Conservation (phyloP, 2,113 vertebrate genomes). For the Cochlearius cochlearius region DNA sequence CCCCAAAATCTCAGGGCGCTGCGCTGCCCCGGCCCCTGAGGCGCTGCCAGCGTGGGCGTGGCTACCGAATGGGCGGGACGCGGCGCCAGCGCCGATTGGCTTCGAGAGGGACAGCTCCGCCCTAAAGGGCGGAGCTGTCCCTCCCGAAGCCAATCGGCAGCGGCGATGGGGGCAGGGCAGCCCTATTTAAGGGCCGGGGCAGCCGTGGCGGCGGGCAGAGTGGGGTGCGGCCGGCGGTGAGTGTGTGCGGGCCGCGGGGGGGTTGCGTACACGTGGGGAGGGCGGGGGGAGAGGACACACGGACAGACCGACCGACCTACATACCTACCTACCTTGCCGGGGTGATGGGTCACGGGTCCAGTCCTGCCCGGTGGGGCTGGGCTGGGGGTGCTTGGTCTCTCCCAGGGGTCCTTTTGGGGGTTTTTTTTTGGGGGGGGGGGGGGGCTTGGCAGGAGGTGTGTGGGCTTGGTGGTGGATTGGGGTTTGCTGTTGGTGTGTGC, state of each 20-base stretch:
- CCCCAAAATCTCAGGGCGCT: fast-evolving
- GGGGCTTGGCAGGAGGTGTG: background rate
- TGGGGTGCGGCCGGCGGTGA: background rate
- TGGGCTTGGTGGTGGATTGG: too few relatives aligned
- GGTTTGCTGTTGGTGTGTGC: too few relatives aligned
- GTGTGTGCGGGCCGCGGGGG: fast-evolving
- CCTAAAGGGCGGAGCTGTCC: fast-evolving
- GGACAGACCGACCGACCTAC: too few relatives aligned
- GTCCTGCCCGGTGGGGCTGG: fast-evolving
- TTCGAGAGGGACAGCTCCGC: fast-evolving
- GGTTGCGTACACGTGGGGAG: fast-evolving
- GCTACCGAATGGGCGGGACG: background rate
- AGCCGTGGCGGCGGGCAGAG: background rate
- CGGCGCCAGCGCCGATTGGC: background rate
- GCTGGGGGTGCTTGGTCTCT: fast-evolving
- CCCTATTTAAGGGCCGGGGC: background rate
- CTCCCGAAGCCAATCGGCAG: background rate
- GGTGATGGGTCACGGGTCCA: fast-evolving
- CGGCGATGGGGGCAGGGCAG: background rate
- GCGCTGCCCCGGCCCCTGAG: fast-evolving
- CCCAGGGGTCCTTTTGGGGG: fast-evolving
- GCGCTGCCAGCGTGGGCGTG: background rate
- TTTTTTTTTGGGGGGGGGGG: too few relatives aligned
- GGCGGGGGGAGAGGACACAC: too few relatives aligned
- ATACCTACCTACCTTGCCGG: fast-evolving